A percentile compares a stretch with the other conserved stretches of the same genome.
These are phyloP conservation scores for Vespertilio murinus DNA, from an alignment of 2,797 vertebrate species.

Conservation along the genomic window DNA sequence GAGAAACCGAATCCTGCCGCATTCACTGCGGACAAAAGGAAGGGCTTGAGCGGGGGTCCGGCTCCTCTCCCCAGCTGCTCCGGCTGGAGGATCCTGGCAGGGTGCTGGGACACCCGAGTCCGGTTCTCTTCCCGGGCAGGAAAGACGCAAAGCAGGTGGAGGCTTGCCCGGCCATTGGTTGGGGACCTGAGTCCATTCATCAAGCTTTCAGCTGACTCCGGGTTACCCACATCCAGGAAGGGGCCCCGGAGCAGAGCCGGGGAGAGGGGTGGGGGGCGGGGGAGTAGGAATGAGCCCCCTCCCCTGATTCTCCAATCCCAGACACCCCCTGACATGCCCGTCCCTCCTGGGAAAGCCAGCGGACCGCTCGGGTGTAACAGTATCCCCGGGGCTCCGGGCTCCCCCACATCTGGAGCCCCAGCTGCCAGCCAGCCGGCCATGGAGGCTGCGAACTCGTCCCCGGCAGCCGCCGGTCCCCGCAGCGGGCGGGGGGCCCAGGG, in stretches of 20 bases:
- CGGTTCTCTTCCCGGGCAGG: not conserved
- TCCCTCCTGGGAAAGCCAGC: constrained; percentile 15
- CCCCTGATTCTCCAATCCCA: not conserved
- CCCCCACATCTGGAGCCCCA: constrained; percentile 75
- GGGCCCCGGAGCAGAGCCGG: not conserved
- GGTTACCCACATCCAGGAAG: not conserved
- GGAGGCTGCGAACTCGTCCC: constrained; percentile 56
- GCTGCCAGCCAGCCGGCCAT: constrained; percentile 58
- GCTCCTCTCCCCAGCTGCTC: constrained; percentile 42
- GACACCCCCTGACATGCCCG: not conserved
- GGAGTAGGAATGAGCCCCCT: not conserved
- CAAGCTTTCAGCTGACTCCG: not conserved
- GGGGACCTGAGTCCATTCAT: not conserved
- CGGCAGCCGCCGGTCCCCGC: not conserved
- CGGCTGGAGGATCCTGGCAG: constrained; percentile 17
- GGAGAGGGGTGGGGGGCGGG: no score
- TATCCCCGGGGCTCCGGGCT: constrained; percentile 31
- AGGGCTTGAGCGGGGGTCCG: not conserved
- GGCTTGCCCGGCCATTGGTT: not conserved
- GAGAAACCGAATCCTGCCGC: constrained; percentile 66
- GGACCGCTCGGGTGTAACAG: constrained; percentile 59
- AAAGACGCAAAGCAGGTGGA: not conserved
- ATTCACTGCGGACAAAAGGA: constrained; percentile 72
- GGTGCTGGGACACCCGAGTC: constrained; percentile 11
- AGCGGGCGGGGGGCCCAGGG: not conserved